Base-by-base conservation (phyloP, 2,888 invertebrate species). In the Muschampia plurimacula region DNA sequence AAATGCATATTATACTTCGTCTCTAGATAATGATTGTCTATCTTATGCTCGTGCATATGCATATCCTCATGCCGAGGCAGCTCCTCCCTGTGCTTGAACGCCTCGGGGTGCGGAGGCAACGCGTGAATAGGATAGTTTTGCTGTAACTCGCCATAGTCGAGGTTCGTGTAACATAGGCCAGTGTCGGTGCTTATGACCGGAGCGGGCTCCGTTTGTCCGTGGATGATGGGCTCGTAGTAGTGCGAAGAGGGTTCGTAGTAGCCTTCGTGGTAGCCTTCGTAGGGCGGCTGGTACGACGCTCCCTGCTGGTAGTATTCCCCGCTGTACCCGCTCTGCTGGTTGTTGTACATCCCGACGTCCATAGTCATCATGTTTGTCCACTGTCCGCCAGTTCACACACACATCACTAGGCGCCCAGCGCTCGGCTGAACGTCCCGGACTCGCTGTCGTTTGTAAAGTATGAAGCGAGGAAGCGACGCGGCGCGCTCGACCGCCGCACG, bases 101-200 rank as follows among this genome's bases (percentile, higher is more conserved):
- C 90, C 57, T 95, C 95, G 0, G 95, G 94, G 76, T n/a, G n/a
- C n/a, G 96, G 95, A 62, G 95, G 95, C 59, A 95, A 81, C 7
- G 95, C 88, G 75, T 95, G 95, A 62, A 95, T 90, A 44, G 95
- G 95, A 73, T 95, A 95, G 74, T 89, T 89, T 44, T 94, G 88
- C 80, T 91, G 91, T 72, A 90, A 77, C 74, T 95, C 83, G 4
- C 96, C 95, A 82, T 97, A 98, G 88, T 98, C 98, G 81, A 98
- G 91, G 87, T 98, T 98, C 0, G 98, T 98, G 87, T 98, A 98
- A 87, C 98, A 98, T 74, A 98, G 94, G 0, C 98, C 98, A 59
- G 97, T 96, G 83, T 97, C 97, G 0, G 97, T 97, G 83, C 97
- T 97, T 79, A 98, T 97, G 63, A 98, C 97, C 13, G 96, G 95